Base-by-base conservation (phyloP, 2,888 invertebrate species). In the Trypoxylon attenuatum region DNA sequence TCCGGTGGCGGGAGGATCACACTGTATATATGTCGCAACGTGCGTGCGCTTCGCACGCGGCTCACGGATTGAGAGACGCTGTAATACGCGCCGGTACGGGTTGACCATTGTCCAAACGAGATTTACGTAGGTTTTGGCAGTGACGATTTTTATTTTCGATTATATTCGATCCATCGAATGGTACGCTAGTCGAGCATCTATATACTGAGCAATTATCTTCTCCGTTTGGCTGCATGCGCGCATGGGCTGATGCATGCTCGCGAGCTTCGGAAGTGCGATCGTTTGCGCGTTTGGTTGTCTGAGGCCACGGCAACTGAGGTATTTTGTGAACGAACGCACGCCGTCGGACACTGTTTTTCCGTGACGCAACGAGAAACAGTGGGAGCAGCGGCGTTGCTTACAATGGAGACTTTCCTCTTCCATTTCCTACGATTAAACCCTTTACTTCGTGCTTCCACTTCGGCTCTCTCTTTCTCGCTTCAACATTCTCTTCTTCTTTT, bases 261-360 rank as follows among this genome's bases (percentile, higher is more conserved):
- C 41, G 51, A 50, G 47, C 19, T 46, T 46, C 21, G 42, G 56
- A 53, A 54, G 45, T 51, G 43, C 41, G 51, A 56, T 58, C 45
- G 53, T 50, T 42, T 49, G 16, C 60, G 53, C 66, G 52, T 21
- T 66, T 50, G 62, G 58, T 61, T 64, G 71, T 79, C 84, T 80
- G 83, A 83, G 84, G 79, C 78, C 81, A 69, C 83, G 83, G 81
- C 83, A 84, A 82, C 80, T 85, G 86, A 86, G 86, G 86, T 86
- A 85, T 84, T 74, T 81, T 84, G 79, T 78, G 82, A 84, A 75
- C 78, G 79, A 82, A 83, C 80, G 79, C 76, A 61, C 75, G 77
- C 73, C 73, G 74, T 70, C 68, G 60, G 63, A 8, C 33, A 33
- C 33, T 33, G 6, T 33, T 33, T n/a, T 13, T 13, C 18, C 55